Base-by-base conservation (phyloP, 2,797 vertebrate species). In the Chromis chromis region DNA sequence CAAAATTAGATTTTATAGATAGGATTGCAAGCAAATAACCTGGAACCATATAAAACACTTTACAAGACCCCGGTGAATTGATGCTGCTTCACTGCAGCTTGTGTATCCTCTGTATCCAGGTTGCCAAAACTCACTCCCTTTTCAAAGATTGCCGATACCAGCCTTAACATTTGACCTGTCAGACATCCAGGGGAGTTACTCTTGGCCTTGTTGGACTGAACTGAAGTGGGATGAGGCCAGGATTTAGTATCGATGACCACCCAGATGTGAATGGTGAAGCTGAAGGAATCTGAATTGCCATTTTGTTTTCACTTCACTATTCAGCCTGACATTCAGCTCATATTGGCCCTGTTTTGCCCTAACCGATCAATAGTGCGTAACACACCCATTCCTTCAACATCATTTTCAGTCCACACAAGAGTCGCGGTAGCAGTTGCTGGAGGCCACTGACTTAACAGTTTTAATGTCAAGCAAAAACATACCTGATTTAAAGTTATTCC, bases 121-220 rank as follows among this genome's bases (percentile, higher is more conserved):
- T 52, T 61, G 49, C 53, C 28, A 53, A 65, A 61, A 68, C 54
- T 33, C 25, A 54, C 10, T 64, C 7, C 21, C 19, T 27, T 64
- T 57, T 60, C 60, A 39, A 42, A 55, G 54, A 59, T 44, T 10
- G 68, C 39, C 65, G 46, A 57, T 52, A 31, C 56, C 24, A 74
- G 46, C 70, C 59, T 63, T 73, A 59, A 71, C 63, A 70, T 85
- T 67, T 84, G 70, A 74, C 78, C 79, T 60, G 66, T 67, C 21
- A 53, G 73, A 65, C 28, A 67, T 83, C 53, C 61, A 40, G 16
- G 58, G 24, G 65, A 79, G 58, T 39, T 66, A 24, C 52, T 71
- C n/a, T 53, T 28, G 55, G 42, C 58, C 17, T 56, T 7, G 44
- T 24, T 61, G 59, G 64, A 22, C 56, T 50, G 61, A 81, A 59